Evolutionary conservation across 2,113 vertebrate species (phyloP), one percentile per base, ranked within the genome.

Genomic region (Propithecus coquereli): DNA sequence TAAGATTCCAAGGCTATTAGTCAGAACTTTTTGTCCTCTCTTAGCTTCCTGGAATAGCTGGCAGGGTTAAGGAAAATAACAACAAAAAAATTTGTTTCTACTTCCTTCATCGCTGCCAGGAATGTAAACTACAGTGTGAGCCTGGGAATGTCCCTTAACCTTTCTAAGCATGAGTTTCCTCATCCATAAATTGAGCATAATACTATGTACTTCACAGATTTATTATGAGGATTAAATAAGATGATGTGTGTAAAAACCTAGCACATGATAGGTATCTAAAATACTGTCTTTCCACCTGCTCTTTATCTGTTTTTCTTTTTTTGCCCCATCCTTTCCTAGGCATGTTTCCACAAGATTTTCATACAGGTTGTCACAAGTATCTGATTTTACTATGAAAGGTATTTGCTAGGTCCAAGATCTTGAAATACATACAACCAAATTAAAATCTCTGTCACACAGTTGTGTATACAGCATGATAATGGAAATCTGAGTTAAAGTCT

Each of bases 321-420:
- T 52, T 59, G 14, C 14, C 86, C 13, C 27, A 34, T 66, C 32
- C 16, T 54, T 84, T 89, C 25, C 34, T 47, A 22, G 30, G 25
- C 16, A 45, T 68, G 8, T 94, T 80, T 96, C 66, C 11, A 45
- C 32, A 45, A 87, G 37, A 32, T 81, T 86, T 86, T 87, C 73
- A n/a, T 87, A 89, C 23, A 61, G 8, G 17, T 45, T 80, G 45
- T 83, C 65, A 87, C 54, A 74, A 50, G n/a, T 70, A 37, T 32
- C 34, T 83, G 40, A 74, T 87, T 91, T 98, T 82, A 65, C 43
- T 83, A 40, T 30, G 43, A 74, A 76, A 83, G 50, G 18, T 90
- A 63, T 94, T 88, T 84, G 16, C 43, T 71, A 61, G 12, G 4
- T 89, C 63, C 27, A 9, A 73, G 27, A 84, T 89, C 59, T 87